Evolutionary conservation across 2,888 invertebrate species (phyloP).

Genomic region (Deilephila porcellus): DNA sequence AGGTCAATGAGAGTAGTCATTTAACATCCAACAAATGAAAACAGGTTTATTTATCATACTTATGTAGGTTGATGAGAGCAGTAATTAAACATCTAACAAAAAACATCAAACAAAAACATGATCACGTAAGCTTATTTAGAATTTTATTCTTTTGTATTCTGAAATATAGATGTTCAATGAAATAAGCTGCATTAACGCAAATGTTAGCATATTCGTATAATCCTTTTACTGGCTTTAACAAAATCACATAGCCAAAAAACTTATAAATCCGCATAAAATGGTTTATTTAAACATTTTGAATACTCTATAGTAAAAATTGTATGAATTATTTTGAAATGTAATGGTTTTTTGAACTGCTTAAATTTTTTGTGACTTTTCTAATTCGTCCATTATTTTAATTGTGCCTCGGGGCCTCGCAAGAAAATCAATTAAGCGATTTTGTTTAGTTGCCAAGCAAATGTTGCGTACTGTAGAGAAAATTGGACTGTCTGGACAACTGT

Average conservation of each 20-base stretch:
- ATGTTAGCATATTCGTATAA: slow-evolving; percentile 2
- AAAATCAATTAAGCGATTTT: not conserved
- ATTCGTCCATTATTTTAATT: not conserved
- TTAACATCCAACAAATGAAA: too few relatives aligned
- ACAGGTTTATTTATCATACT: too few relatives aligned
- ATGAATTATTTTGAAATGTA: not conserved
- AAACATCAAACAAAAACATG: too few relatives aligned
- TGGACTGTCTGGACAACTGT: not conserved
- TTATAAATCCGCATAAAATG: not conserved
- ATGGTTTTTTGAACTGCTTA: not conserved
- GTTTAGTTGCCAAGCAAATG: not conserved
- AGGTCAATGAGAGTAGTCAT: too few relatives aligned
- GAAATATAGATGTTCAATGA: not conserved
- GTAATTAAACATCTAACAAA: too few relatives aligned
- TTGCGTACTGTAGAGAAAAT: not conserved
- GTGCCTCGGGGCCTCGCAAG: not conserved
- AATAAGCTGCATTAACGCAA: not conserved
- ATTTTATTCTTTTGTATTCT: not conserved
- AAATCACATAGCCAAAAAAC: not conserved
- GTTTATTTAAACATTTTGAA: not conserved
- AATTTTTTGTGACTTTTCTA: not conserved
- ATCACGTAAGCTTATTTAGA: not conserved
- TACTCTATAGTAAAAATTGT: not conserved
- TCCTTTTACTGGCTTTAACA: not conserved
- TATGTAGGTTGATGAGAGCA: too few relatives aligned